A percentile compares a stretch with the other conserved stretches of the same genome.
phyloP scores from a whole-genome alignment of 1,140 invertebrate species.

The Drosophila nigromelanica region DNA sequence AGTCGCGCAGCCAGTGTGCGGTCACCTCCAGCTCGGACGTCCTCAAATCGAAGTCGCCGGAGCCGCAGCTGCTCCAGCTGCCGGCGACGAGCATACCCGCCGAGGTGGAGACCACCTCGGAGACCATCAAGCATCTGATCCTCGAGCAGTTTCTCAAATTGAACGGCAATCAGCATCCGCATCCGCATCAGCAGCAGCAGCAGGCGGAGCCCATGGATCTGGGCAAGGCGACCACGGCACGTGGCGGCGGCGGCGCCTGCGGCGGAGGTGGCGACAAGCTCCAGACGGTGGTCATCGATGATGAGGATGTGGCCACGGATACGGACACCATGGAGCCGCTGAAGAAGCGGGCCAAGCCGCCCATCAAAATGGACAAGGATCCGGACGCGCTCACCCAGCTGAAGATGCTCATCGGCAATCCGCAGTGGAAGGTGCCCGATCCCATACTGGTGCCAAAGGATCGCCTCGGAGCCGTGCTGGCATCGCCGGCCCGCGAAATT shows the following conservation, averaged over 20 bases:
- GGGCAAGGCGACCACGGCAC: slow-evolving; percentile 78
- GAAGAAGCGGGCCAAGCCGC: slow-evolving; percentile 84
- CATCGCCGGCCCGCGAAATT: slow-evolving; percentile 90
- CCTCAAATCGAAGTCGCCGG: slow-evolving; percentile 65
- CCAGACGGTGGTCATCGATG: slow-evolving; percentile 76
- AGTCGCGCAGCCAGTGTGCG: slow-evolving; percentile 79
- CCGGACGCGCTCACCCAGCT: slow-evolving; percentile 89
- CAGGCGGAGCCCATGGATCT: slow-evolving; percentile 88
- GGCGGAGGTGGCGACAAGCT: slow-evolving; percentile 80
- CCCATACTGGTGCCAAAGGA: slow-evolving; percentile 91
- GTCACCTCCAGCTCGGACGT: slow-evolving; percentile 77
- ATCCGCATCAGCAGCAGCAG: slow-evolving; percentile 38
- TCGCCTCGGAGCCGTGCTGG: slow-evolving; percentile 88
- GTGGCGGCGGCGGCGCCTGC: slow-evolving; percentile 71
- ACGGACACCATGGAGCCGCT: slow-evolving; percentile 85
- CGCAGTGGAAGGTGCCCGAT: slow-evolving; percentile 90
- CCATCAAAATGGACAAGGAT: slow-evolving; percentile 84
- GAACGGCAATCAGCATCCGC: slow-evolving; percentile 56
- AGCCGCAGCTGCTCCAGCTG: slow-evolving; percentile 55
- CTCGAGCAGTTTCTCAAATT: slow-evolving; percentile 80
- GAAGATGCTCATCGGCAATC: slow-evolving; percentile 88
- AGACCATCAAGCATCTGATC: slow-evolving; percentile 80
- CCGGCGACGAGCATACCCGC: slow-evolving; percentile 68
- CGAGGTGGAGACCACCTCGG: slow-evolving; percentile 74
- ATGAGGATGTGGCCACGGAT: slow-evolving; percentile 77